Percentiles rank a stretch among this genome's conserved stretches.
Evolutionary conservation across 1,140 invertebrate genomes (phyloP).

Genomic region (Lepidotrigona ventralis): DNA sequence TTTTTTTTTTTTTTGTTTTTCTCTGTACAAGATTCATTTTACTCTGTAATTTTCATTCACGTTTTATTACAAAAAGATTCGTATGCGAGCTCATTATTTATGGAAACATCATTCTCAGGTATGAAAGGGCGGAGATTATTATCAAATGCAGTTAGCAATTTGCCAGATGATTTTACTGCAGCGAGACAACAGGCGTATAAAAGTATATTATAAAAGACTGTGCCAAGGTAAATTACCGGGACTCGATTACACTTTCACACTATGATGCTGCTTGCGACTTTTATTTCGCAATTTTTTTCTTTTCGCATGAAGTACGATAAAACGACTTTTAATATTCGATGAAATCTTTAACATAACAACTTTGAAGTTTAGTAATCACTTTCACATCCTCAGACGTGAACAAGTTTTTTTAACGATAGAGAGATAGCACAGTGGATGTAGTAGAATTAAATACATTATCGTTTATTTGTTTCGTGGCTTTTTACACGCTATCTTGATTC

Average conservation of each 20-base stretch:
- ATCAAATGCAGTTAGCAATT: constrained; percentile 7
- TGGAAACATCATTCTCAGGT: neutral
- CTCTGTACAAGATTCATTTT: neutral
- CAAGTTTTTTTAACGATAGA: neutral
- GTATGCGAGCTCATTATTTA: too few relatives aligned
- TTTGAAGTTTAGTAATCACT: neutral
- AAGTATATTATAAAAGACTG: constrained; percentile 22
- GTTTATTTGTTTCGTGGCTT: neutral
- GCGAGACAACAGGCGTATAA: neutral
- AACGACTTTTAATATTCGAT: neutral
- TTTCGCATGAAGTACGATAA: neutral
- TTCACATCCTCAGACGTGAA: neutral
- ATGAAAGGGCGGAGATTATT: constrained; percentile 23
- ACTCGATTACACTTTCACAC: constrained; percentile 19
- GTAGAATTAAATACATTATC: neutral
- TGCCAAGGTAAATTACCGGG: constrained; percentile 35
- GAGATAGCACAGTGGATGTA: neutral
- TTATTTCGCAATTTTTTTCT: neutral
- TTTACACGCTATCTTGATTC: neutral
- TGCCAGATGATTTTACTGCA: constrained; percentile 8
- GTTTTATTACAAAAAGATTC: neutral
- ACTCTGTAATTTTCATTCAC: neutral
- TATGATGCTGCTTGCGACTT: neutral
- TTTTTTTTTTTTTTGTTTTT: neutral
- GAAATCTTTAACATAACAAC: neutral